These are phyloP conservation scores for Macrophya alboannulata DNA, from an alignment of 2,888 invertebrate species.

Conservation along the genomic window DNA sequence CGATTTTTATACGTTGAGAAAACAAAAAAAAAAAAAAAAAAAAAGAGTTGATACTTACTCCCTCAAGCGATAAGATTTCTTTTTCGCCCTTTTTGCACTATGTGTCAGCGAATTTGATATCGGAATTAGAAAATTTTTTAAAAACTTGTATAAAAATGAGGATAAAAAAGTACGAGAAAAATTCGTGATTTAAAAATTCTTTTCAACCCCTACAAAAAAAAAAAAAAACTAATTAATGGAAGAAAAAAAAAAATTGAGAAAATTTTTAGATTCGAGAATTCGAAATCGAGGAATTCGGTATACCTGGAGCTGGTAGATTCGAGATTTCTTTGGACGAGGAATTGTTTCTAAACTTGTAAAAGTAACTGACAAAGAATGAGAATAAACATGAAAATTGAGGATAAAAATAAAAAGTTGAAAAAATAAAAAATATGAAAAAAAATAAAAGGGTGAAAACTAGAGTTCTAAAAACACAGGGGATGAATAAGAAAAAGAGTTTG, in stretches of 20 bases:
- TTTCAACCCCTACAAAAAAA: too few relatives aligned
- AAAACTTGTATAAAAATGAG: background rate
- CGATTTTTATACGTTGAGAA: background rate
- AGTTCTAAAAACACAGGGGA: background rate
- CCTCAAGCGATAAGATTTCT: background rate
- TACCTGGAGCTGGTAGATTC: too few relatives aligned
- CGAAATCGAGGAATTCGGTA: background rate
- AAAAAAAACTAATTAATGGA: too few relatives aligned
- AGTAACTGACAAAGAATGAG: background rate
- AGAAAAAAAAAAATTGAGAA: too few relatives aligned
- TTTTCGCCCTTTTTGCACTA: background rate
- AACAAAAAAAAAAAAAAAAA: background rate
- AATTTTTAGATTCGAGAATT: background rate
- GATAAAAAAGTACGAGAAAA: background rate
- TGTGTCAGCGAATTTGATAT: background rate
- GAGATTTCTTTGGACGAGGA: background rate
- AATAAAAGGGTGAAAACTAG: background rate
- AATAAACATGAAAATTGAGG: background rate
- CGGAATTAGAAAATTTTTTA: background rate
- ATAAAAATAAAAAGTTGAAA: too few relatives aligned
- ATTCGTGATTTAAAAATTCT: background rate
- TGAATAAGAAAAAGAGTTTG: slow-evolving; percentile 9
- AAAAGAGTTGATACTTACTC: background rate
- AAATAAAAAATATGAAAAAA: background rate
- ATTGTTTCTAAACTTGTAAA: background rate